Conservation (phyloP, 2,888 invertebrate genomes). For the Drosophila algonquin region DNA sequence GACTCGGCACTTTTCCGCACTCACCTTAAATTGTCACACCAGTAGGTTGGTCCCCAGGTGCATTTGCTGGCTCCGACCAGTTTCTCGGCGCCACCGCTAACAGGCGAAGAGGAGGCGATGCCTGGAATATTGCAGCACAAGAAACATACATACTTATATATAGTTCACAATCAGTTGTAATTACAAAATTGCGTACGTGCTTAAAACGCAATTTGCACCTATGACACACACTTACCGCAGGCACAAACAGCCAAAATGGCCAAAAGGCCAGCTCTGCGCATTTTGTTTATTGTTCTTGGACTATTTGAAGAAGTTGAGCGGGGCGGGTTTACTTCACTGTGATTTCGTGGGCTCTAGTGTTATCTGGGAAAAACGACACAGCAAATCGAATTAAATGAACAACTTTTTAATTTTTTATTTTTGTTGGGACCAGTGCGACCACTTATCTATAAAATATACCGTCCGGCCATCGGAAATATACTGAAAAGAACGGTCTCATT, state of each 20-base stretch:
- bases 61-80: conserved; percentile 87
- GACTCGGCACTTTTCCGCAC: conserved; percentile 62
- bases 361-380: conserved; percentile 1
- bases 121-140: conserved; percentile 40
- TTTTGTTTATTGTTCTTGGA: conserved; percentile 62
- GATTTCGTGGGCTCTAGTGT: background rate
- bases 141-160: conserved; percentile 5
- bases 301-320: conserved; percentile 3
- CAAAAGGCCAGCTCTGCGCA: conserved; percentile 84
- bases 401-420: background rate
- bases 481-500: too few relatives aligned
- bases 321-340: conserved; percentile 8
- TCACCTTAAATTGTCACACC: conserved; percentile 86
- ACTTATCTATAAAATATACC: too few relatives aligned
- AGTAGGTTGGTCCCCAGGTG: conserved; percentile 91
- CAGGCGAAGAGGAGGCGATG: conserved; percentile 56
- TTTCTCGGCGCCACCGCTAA: conserved; percentile 45
- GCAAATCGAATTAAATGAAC: background rate
- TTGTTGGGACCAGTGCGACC: background rate
- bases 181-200: background rate
- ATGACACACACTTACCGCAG: conserved; percentile 82
- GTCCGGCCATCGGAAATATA: too few relatives aligned
- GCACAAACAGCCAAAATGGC: conserved; percentile 84
- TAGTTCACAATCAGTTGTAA: conserved; percentile 6
- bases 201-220: conserved; percentile 31